Evolutionary conservation across 2,797 vertebrate species (phyloP), one percentile per base, ranked within the genome.

Genomic region (Moxostoma hubbsi): DNA sequence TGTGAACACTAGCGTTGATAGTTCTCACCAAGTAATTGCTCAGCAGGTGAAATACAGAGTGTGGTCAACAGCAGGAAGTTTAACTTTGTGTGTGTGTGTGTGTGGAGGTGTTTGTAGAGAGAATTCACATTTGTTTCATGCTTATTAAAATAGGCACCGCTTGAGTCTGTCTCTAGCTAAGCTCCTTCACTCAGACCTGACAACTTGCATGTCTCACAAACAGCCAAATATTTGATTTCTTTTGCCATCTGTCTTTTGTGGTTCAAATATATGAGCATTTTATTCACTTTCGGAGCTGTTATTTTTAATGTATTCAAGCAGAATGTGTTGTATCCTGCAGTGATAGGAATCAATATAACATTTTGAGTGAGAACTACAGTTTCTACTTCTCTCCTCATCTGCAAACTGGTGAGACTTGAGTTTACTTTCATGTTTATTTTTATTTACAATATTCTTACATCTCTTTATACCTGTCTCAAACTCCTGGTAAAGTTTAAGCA

Each of bases 121-220:
- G 24, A 69, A n/a, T 7, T 13, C n/a, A 24, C 13, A 43, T 67
- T 73, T 78, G 75, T 82, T 81, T 85, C 84, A 86, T 90, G 89
- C 79, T 89, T 76, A 90, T 92, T 91, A 90, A 87, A 88, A 88
- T 88, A 71, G 79, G 82, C 84, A 64, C 81, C 81, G 87, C 88
- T 88, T 81, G 83, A 88, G 85, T 85, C 88, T 83, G 80, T 85
- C 83, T 67, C 77, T 90, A 86, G 89, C 89, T 89, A 87, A 87
- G 87, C 64, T 74, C 81, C 89, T 84, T 86, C 82, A 84, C 85
- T 86, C 87, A 84, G 81, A 79, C 87, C 85, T 87, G 85, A 86
- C 86, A 88, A 81, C 84, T 87, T 88, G 90, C 86, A 86, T 0
- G 50, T 73, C 85, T 88, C 78, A 88, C 87, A 88, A 88, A 84